phyloP scores from a whole-genome alignment of 1,140 invertebrate species.

The Papilio xuthus region DNA sequence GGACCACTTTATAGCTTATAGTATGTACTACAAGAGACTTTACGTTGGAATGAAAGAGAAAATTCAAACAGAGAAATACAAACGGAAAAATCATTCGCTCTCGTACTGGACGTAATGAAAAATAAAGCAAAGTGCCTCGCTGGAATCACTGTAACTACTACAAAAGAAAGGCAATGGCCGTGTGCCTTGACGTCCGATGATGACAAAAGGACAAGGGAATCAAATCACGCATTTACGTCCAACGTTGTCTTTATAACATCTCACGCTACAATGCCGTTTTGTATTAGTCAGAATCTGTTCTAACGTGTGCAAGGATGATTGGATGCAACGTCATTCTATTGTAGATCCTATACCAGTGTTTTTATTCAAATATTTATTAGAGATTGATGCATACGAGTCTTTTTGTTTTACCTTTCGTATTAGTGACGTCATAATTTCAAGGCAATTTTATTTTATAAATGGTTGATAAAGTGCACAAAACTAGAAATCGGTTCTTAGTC shows the following conservation, averaged over 20 bases:
- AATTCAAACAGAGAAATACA: not conserved
- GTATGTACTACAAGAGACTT: not conserved
- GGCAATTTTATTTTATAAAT: no score
- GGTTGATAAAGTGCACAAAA: no score
- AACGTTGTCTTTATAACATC: not conserved
- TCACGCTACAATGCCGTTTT: not conserved
- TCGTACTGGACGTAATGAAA: not conserved
- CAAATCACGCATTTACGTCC: slow-evolving; percentile 9
- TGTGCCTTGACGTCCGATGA: not conserved
- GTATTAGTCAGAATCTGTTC: not conserved
- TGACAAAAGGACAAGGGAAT: slow-evolving; percentile 9
- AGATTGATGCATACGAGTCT: no score
- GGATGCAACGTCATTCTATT: no score
- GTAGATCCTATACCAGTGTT: no score
- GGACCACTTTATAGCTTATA: not conserved
- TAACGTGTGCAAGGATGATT: not conserved
- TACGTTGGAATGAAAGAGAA: not conserved
- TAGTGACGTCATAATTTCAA: no score
- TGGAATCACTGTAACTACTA: not conserved
- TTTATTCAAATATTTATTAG: no score
- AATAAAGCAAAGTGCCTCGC: not conserved
- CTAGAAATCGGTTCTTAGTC: no score
- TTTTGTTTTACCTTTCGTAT: no score
- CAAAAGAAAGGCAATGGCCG: slow-evolving; percentile 8
- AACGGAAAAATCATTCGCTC: not conserved